Conservation (phyloP, 2,797 vertebrate genomes). For the Pterois miles region DNA sequence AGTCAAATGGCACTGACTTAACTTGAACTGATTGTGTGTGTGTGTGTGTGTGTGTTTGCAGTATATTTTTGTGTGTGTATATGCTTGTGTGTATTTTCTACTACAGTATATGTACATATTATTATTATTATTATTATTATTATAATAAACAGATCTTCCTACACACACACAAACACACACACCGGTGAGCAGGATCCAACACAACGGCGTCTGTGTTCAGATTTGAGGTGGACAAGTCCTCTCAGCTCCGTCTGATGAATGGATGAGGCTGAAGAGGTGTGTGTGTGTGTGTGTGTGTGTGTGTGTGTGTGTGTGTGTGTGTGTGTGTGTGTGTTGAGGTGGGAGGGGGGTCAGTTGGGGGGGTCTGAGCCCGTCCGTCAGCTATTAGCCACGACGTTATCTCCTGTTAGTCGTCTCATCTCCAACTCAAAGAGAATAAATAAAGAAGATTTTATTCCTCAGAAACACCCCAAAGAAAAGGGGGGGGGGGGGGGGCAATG, state of each 20-base stretch:
- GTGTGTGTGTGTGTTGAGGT: not conserved
- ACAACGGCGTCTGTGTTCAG: conserved; percentile 44
- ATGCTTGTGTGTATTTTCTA: too few relatives aligned
- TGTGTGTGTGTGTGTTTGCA: not conserved
- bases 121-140: too few relatives aligned
- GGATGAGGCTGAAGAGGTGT: too few relatives aligned
- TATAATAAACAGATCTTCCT: too few relatives aligned
- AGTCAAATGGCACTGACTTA: not conserved
- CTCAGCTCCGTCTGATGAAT: conserved; percentile 13
- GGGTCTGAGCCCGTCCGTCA: conserved; percentile 9
- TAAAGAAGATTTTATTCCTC: conserved; percentile 74
- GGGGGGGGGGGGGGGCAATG: not conserved
- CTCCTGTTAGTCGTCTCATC: conserved; percentile 73
- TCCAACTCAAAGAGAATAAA: conserved; percentile 77
- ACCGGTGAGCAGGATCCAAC: too few relatives aligned
- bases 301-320: conserved; percentile 10
- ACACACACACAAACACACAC: not conserved
- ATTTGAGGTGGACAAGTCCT: conserved; percentile 31
- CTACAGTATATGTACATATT: too few relatives aligned
- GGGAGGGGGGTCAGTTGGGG: not conserved
- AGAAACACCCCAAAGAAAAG: conserved; percentile 51
- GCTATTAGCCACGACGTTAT: conserved; percentile 68
- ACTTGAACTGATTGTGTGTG: not conserved
- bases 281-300: conserved; percentile 4
- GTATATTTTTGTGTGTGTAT: not conserved